phyloP scores from a whole-genome alignment of 2,113 vertebrate species.

The Syngnathoides biaculeatus region DNA sequence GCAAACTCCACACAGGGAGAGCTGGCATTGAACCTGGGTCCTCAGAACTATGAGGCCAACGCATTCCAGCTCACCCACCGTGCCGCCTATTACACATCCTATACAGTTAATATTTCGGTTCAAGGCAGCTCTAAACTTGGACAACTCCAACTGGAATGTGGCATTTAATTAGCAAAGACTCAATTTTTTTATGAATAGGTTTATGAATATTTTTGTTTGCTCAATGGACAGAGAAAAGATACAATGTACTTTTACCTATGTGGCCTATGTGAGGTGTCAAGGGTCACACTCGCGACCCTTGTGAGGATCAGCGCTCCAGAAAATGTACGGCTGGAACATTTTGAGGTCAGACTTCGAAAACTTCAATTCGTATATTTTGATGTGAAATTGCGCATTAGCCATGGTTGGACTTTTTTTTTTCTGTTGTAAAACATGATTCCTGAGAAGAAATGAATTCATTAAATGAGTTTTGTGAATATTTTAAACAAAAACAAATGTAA shows the following conservation, averaged over 20 bases:
- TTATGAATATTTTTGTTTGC: too few species aligned
- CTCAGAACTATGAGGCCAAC: too few species aligned
- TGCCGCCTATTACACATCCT: background rate
- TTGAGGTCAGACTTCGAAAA: background rate
- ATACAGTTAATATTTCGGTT: background rate
- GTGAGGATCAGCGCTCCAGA: too few species aligned
- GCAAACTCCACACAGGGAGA: too few species aligned
- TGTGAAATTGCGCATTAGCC: background rate
- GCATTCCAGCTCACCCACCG: too few species aligned
- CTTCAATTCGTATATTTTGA: background rate
- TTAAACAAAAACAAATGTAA: background rate
- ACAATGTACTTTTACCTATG: too few species aligned
- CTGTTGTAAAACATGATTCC: background rate
- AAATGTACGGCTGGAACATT: background rate
- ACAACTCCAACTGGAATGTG: slow-evolving; percentile 18
- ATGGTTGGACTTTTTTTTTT: background rate
- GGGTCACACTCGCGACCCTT: too few species aligned
- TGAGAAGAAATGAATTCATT: background rate
- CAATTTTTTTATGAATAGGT: too few species aligned
- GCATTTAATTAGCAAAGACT: too few species aligned
- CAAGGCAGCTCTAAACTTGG: background rate
- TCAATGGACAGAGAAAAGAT: too few species aligned
- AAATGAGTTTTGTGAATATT: background rate
- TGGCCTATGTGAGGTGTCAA: too few species aligned
- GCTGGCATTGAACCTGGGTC: too few species aligned